Conservation (phyloP, 2,113 vertebrate genomes). For the Grantiella picta region DNA sequence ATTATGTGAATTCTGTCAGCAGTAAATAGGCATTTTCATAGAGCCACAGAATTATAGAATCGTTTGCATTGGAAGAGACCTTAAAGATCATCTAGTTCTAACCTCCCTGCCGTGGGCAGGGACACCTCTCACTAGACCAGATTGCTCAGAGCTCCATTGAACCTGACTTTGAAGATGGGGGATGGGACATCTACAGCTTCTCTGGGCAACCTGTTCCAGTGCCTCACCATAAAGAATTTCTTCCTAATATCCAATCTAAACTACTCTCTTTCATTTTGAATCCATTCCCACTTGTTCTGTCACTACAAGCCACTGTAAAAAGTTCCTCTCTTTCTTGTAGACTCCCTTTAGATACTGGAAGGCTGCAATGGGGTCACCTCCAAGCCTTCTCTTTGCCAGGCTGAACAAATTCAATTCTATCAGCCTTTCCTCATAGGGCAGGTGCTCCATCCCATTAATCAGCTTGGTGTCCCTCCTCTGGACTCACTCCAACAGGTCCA, state of each 20-base stretch:
- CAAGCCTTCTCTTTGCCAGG: background rate
- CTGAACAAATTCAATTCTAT: background rate
- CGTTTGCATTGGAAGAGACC: background rate
- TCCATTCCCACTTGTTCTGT: background rate
- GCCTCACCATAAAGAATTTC: background rate
- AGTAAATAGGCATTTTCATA: background rate
- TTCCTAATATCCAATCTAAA: background rate
- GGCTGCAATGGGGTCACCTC: background rate
- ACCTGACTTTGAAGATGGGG: background rate
- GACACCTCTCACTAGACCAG: background rate
- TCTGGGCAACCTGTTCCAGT: background rate
- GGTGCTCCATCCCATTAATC: background rate
- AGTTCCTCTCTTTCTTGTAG: background rate
- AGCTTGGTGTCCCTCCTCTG: background rate
- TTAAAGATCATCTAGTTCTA: background rate
- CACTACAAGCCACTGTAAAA: background rate
- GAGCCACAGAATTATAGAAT: background rate
- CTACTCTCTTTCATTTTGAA: background rate
- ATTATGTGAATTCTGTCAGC: background rate
- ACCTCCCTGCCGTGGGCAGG: background rate
- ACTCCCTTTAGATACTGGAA: background rate
- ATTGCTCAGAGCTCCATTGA: background rate
- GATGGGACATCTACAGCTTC: background rate
- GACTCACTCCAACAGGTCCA: fast-evolving
- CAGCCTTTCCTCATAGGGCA: background rate